These are phyloP conservation scores for Megalonaias nervosa DNA, from an alignment of 1,140 invertebrate species.

Conservation along the genomic window DNA sequence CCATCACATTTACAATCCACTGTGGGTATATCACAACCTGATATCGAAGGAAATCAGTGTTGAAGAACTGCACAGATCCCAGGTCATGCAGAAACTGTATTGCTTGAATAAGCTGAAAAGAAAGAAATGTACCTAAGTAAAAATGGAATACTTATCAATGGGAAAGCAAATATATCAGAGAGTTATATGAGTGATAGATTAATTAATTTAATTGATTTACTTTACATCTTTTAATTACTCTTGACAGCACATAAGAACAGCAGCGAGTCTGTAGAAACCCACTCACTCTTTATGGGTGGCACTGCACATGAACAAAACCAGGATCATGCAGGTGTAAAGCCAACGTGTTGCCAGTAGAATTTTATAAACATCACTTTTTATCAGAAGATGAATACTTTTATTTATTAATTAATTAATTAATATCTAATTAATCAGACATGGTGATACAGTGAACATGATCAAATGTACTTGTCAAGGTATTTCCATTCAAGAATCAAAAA, in stretches of 20 bases:
- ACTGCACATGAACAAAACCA: too few species aligned
- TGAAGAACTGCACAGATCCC: conserved; percentile 69
- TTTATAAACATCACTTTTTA: too few species aligned
- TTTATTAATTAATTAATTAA: too few species aligned
- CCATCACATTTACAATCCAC: conserved; percentile 71
- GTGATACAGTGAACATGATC: too few species aligned
- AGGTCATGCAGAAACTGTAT: conserved; percentile 69
- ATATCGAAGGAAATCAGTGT: conserved; percentile 61
- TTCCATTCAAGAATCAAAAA: too few species aligned
- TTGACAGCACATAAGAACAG: conserved; percentile 5
- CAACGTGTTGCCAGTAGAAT: too few species aligned
- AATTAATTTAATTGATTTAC: neutral
- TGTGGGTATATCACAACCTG: conserved; percentile 70
- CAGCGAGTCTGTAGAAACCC: too few species aligned
- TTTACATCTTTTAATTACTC: neutral
- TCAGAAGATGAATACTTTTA: too few species aligned
- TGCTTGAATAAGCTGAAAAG: conserved; percentile 57
- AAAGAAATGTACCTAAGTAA: conserved; percentile 11
- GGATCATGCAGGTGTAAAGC: too few species aligned
- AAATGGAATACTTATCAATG: neutral
- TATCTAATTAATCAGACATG: too few species aligned
- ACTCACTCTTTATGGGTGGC: too few species aligned
- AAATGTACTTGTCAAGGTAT: too few species aligned
- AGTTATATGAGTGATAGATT: neutral
- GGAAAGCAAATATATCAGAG: neutral